Conservation (phyloP, 1,140 invertebrate genomes). For the Agrypnia vestita region DNA sequence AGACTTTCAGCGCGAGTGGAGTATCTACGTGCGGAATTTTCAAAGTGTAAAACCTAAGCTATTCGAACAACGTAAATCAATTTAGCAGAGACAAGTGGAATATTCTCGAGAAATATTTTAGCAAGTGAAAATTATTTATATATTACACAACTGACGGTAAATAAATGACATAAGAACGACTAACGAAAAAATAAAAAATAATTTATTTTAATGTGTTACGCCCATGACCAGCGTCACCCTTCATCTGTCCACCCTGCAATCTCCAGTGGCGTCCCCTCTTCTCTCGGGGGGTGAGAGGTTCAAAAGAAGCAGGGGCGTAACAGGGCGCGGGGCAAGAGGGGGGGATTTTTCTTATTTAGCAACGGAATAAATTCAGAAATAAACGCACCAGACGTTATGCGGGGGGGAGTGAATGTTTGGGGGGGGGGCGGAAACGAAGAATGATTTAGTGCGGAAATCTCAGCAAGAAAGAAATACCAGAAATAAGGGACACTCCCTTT, state of each 20-base stretch:
- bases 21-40: too few species aligned
- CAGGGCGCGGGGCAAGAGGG: conserved; percentile 7
- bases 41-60: too few species aligned
- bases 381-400: conserved; percentile 42
- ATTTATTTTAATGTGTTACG: neutral
- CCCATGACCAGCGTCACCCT: conserved; percentile 39
- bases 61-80: too few species aligned
- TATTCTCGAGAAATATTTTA: too few species aligned
- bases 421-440: conserved; percentile 41
- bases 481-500: conserved; percentile 1
- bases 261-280: conserved; percentile 25
- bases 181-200: neutral
- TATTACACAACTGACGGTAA: too few species aligned
- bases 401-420: neutral
- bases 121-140: too few species aligned
- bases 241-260: conserved; percentile 39
- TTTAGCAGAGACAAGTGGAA: too few species aligned
- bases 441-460: conserved; percentile 59
- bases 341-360: conserved; percentile 58
- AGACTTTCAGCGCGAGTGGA: too few species aligned
- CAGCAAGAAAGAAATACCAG: conserved; percentile 50
- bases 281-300: conserved; percentile 22
- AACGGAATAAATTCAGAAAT: conserved; percentile 59
- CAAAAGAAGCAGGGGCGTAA: conserved; percentile 51
- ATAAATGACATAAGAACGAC: neutral